Base-by-base conservation (phyloP, 2,888 invertebrate genomes). In the Volucella zonaria region DNA sequence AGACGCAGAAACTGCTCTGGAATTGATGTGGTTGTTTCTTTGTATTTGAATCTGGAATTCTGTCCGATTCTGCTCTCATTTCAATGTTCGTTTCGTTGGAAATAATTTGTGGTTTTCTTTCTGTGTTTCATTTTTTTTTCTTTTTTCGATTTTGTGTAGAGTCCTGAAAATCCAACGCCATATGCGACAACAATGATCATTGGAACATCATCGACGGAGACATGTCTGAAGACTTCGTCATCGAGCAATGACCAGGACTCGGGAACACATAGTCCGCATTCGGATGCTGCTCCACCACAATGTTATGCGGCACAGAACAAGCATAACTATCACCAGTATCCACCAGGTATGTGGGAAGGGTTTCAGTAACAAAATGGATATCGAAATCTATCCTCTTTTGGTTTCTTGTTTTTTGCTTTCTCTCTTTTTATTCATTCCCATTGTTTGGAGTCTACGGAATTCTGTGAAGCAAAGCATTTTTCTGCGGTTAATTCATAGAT, bases 121-220 rank as follows among this genome's bases (percentile, higher is more conserved):
- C 18, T 23, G 18, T 49, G 81, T 64, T 86, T 56, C 14, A 45
- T 49, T 38, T 15, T 23, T 49, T 67, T 67, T 64, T 23, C 3
- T 23, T 31, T 51, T n/a, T 18, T 43, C 6, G 31, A 31, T 6
- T 31, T 31, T 31, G 31, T 31, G 54, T 77, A 92, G 92, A 94
- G 94, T 74, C 93, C 94, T 10, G 94, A 94, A 87, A 94, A 94
- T 90, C 94, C 95, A 0, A 94, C 94, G 2, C 96, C 95, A 0
- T 96, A 95, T 90, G 96, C 96, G 14, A 96, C 95, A 0, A 95
- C 96, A 11, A 95, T 95, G 92, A 92, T 95, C 49, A 93, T 95
- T 86, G 92, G 92, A 47, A 90, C 91, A 56, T 90, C 91, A 6
- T 92, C 92, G 8, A 91, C 89, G 12, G 92, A 92, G 67, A 92